Percentiles rank a stretch among this genome's conserved stretches.
These are phyloP conservation scores for Lynx canadensis DNA, from an alignment of 2,113 vertebrate genomes.

Conservation along the genomic window DNA sequence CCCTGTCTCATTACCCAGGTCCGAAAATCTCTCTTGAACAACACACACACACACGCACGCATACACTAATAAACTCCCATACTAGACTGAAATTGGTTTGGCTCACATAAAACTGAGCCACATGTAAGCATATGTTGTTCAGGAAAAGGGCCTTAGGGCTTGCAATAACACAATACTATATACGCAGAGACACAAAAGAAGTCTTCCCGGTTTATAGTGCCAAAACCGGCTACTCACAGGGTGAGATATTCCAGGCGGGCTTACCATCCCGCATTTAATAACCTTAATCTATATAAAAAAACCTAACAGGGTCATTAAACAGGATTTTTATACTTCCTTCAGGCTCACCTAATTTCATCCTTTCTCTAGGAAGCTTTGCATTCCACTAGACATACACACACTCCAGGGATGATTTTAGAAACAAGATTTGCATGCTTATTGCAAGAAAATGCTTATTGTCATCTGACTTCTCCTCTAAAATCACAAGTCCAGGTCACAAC, in stretches of 20 bases:
- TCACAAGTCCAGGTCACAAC: background rate
- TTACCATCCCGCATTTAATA: background rate
- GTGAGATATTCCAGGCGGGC: background rate
- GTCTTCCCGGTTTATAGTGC: background rate
- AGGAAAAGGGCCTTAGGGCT: background rate
- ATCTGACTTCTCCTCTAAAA: background rate
- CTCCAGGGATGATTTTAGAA: background rate
- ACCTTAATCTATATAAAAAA: constrained; percentile 32
- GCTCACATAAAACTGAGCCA: background rate
- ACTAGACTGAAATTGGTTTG: background rate
- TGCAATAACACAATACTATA: background rate
- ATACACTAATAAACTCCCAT: background rate
- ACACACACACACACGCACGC: background rate
- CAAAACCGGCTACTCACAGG: background rate
- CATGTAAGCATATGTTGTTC: background rate
- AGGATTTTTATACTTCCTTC: constrained; percentile 27
- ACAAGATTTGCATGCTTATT: background rate
- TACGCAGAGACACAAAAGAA: background rate
- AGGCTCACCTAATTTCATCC: constrained; percentile 16
- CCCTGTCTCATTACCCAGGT: constrained; percentile 13
- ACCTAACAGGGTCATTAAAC: constrained; percentile 37
- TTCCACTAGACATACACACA: background rate
- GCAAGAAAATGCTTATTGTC: background rate
- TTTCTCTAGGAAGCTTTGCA: background rate
- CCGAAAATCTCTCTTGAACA: constrained; percentile 3